These are phyloP conservation scores for Amphilophus citrinellus DNA, from an alignment of 2,113 vertebrate species.

Conservation along the genomic window DNA sequence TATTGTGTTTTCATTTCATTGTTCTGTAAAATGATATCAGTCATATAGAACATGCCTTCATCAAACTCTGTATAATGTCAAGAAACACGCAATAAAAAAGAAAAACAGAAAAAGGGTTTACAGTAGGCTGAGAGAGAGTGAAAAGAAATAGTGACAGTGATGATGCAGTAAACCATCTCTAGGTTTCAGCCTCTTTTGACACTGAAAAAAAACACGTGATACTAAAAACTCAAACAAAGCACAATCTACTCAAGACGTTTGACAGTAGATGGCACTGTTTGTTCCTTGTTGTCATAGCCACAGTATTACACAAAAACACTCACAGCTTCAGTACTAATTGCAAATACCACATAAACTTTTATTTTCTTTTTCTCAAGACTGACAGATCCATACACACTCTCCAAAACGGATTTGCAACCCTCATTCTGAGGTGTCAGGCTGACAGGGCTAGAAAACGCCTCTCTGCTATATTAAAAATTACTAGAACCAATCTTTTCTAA, in stretches of 20 bases:
- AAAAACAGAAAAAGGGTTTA: background rate
- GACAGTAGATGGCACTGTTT: background rate
- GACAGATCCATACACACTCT: background rate
- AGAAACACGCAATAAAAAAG: background rate
- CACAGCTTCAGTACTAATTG: background rate
- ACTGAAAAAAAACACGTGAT: background rate
- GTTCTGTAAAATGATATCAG: background rate
- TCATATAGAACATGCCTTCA: background rate
- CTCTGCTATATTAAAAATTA: background rate
- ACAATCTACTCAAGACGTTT: background rate
- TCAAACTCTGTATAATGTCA: background rate
- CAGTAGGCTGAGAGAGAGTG: background rate
- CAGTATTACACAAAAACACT: background rate
- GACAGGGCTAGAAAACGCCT: background rate
- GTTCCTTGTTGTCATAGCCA: background rate
- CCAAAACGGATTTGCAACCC: background rate
- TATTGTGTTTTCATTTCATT: background rate
- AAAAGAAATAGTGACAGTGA: background rate
- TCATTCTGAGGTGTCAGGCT: background rate
- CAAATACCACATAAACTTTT: background rate
- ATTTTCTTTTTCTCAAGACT: background rate
- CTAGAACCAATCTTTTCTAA: background rate
- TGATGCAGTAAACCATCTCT: background rate
- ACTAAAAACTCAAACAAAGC: background rate
- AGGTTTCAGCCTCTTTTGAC: background rate